Base-by-base conservation (phyloP, 2,888 invertebrate species). In the Holacanthella duospinosa region DNA sequence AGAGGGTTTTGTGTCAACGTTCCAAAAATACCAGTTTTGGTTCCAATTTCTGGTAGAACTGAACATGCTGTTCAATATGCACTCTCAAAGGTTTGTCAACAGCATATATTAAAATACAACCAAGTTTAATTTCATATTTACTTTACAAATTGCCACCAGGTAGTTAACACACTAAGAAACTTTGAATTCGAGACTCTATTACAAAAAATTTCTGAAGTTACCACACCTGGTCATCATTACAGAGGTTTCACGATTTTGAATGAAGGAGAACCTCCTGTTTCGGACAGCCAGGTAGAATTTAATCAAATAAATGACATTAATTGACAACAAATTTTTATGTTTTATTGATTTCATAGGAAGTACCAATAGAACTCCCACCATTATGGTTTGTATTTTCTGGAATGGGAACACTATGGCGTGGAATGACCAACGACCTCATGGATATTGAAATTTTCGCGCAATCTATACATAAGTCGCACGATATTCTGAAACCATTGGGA, bases 401-500 rank as follows among this genome's bases (percentile, higher is more conserved):
- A 28, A 83, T 83, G 82, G 83, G 83, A 4, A 79, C 80, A 1
- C 83, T 83, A 74, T 83, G 82, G 82, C 75, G 78, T 58, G 80
- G 80, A 48, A 83, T 83, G 82, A 82, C n/a, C 6, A 75, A 77
- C 43, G 76, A 78, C 28, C 76, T 83, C 73, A 79, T 82, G 79
- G 65, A 74, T 36, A 72, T 82, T 19, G 78, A 78, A 19, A 71
- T 76, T n/a, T 82, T 82, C 75, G 75, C 84, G 66, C 82, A 84
- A 61, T 87, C 89, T 64, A 84, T 97, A 69, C 80, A 83, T 69
- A 84, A 84, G 65, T 86, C 87, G 70, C 86, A 89, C 3, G 85
- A 85, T 59, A 85, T 86, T n/a, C 80, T 97, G 43, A 83, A 85
- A 69, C 85, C 87, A 29, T 86, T 87, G 77, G 88, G 86, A 27